Conservation (phyloP, 1,140 invertebrate species). For the Diprion similis region DNA sequence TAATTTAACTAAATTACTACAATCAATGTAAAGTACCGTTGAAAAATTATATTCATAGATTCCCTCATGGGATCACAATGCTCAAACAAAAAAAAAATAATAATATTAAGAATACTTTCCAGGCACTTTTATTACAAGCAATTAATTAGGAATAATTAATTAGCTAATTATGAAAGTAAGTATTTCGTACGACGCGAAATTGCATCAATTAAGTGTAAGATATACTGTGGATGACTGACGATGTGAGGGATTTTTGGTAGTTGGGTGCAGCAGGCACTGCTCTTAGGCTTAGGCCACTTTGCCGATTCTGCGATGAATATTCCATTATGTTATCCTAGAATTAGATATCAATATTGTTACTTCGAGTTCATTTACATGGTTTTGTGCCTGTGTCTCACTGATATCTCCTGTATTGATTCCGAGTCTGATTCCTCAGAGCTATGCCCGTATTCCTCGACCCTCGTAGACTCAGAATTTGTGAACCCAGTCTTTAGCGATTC, state of each 20-base stretch:
- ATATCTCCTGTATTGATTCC: slow-evolving; percentile 43
- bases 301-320: slow-evolving; percentile 16
- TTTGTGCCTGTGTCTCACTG: slow-evolving; percentile 51
- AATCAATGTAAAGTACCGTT: too few species aligned
- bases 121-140: too few species aligned
- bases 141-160: too few species aligned
- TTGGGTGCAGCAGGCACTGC: slow-evolving; percentile 39
- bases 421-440: slow-evolving; percentile 48
- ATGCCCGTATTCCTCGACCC: slow-evolving; percentile 49
- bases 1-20: too few species aligned
- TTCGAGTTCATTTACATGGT: slow-evolving; percentile 39
- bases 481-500: slow-evolving; percentile 44
- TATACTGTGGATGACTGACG: slow-evolving; percentile 38
- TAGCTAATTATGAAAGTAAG: too few species aligned
- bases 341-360: background rate
- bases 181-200: too few species aligned
- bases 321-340: slow-evolving; percentile 1
- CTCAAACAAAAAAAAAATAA: too few species aligned
- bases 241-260: slow-evolving; percentile 43
- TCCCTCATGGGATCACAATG: too few species aligned
- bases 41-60: too few species aligned
- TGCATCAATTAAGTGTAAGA: slow-evolving; percentile 21
- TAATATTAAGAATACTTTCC: too few species aligned
- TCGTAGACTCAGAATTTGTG: slow-evolving; percentile 52
- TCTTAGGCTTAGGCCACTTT: slow-evolving; percentile 27